Conservation (phyloP, 2,797 vertebrate species). For the Eulemur mongoz region DNA sequence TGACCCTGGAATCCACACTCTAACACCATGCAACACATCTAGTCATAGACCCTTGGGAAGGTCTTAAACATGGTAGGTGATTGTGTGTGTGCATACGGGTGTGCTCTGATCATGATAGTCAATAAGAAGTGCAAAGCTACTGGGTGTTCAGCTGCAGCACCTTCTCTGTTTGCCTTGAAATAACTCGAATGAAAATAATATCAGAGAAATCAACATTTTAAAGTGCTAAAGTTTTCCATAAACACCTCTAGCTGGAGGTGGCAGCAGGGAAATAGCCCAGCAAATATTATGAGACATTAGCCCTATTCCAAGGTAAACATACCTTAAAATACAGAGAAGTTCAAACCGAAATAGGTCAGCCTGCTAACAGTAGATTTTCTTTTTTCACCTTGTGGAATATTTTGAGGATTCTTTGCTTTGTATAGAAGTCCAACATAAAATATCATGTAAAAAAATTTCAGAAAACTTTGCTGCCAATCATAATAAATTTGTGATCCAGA, state of each 20-base stretch:
- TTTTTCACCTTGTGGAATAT: background rate
- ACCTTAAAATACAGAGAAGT: constrained; percentile 1
- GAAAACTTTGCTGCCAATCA: background rate
- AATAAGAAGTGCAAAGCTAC: background rate
- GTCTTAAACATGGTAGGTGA: background rate
- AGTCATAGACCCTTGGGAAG: background rate
- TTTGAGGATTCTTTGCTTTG: background rate
- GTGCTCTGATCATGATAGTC: background rate
- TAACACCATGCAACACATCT: fast-evolving
- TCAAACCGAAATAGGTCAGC: background rate
- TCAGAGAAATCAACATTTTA: constrained; percentile 1
- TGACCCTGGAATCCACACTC: background rate
- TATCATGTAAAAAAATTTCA: background rate
- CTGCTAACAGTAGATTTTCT: background rate
- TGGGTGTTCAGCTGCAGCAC: background rate
- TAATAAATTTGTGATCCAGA: background rate
- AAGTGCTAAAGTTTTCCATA: constrained; percentile 12
- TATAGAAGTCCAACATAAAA: background rate
- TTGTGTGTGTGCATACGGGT: background rate
- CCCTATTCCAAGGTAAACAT: background rate
- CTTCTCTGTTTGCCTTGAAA: constrained; percentile 30
- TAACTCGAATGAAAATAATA: background rate
- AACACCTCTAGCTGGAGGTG: background rate
- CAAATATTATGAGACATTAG: background rate
- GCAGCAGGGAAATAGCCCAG: background rate